Evolutionary conservation across 2,888 invertebrate genomes (phyloP).

Genomic region (Physocephala rufipes): DNA sequence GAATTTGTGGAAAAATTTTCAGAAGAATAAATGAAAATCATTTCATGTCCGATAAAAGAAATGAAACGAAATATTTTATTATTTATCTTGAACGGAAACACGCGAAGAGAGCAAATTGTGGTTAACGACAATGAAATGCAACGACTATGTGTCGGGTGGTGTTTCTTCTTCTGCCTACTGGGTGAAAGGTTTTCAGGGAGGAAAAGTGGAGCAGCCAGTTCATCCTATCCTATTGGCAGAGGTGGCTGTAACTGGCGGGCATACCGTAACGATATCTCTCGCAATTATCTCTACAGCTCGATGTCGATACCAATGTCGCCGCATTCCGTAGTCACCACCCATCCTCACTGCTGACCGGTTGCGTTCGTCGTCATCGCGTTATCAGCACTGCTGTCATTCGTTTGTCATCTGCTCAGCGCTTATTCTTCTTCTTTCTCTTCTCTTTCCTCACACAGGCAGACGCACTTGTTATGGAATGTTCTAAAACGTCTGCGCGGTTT

Average conservation of each 20-base stretch:
- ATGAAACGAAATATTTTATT: slow-evolving; percentile 39
- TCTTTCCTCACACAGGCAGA: no score
- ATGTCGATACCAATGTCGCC: slow-evolving; percentile 41
- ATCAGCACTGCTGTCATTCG: slow-evolving; percentile 53
- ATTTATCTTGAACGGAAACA: slow-evolving; percentile 37
- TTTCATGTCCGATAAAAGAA: slow-evolving; percentile 26
- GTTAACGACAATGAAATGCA: slow-evolving; percentile 24
- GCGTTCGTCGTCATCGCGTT: slow-evolving; percentile 41
- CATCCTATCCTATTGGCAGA: slow-evolving; percentile 32
- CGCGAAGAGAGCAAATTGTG: slow-evolving; percentile 11
- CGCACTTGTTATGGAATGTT: slow-evolving; percentile 25
- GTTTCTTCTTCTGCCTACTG: no score
- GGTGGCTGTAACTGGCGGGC: slow-evolving; percentile 61
- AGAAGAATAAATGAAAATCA: slow-evolving; percentile 23
- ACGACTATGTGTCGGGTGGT: no score
- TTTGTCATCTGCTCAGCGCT: slow-evolving; percentile 55
- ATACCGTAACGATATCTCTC: slow-evolving; percentile 61
- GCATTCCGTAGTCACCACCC: no score
- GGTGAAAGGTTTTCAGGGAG: no score
- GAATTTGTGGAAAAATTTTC: slow-evolving; percentile 9
- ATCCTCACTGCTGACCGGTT: slow-evolving; percentile 38
- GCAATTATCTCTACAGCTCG: slow-evolving; percentile 60
- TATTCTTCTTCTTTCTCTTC: no score
- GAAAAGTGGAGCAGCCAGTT: slow-evolving; percentile 17
- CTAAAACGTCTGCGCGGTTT: slow-evolving; percentile 43